Percentiles rank a stretch among this genome's conserved stretches.
Evolutionary conservation across 2,888 invertebrate species (phyloP).

Genomic region (Azorinus chamasolen): DNA sequence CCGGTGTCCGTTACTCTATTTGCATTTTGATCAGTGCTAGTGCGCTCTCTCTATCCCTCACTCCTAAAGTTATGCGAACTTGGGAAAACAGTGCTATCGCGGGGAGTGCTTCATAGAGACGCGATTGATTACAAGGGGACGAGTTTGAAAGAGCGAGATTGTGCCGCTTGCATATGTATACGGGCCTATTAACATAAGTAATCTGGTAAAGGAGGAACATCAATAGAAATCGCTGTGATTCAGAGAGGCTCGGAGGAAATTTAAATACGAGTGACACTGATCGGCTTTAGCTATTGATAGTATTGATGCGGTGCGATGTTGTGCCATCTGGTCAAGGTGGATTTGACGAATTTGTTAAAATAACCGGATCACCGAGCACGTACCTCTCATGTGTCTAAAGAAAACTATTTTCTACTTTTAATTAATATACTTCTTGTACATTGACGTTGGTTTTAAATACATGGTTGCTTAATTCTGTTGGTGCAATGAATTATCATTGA

Average conservation of each 20-base stretch:
- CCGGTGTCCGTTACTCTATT: conserved; percentile 55
- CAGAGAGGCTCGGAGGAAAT: conserved; percentile 23
- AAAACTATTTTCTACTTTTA: too few relatives aligned
- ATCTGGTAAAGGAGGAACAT: conserved; percentile 18
- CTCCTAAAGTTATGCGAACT: too few relatives aligned
- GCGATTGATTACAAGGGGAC: conserved; percentile 26
- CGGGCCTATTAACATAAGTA: conserved; percentile 52
- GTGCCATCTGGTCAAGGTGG: conserved; percentile 17
- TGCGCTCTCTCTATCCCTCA: conserved; percentile 8
- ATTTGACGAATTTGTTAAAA: not conserved
- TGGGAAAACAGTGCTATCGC: too few relatives aligned
- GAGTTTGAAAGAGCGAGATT: conserved; percentile 1
- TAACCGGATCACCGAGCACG: too few relatives aligned
- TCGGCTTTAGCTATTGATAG: conserved; percentile 30
- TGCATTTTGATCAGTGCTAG: conserved; percentile 52
- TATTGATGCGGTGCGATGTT: conserved; percentile 12
- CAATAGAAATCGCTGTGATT: conserved; percentile 38
- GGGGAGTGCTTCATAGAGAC: not conserved
- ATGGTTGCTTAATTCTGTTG: too few relatives aligned
- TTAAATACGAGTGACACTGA: conserved; percentile 40
- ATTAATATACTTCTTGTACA: too few relatives aligned
- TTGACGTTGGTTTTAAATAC: too few relatives aligned
- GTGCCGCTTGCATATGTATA: conserved; percentile 23
- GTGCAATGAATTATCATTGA: too few relatives aligned
- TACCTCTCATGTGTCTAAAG: too few relatives aligned